Percentiles rank a stretch among this genome's conserved stretches.
Conservation (phyloP, 1,140 invertebrate species). For the Ditylenchus dipsaci region DNA sequence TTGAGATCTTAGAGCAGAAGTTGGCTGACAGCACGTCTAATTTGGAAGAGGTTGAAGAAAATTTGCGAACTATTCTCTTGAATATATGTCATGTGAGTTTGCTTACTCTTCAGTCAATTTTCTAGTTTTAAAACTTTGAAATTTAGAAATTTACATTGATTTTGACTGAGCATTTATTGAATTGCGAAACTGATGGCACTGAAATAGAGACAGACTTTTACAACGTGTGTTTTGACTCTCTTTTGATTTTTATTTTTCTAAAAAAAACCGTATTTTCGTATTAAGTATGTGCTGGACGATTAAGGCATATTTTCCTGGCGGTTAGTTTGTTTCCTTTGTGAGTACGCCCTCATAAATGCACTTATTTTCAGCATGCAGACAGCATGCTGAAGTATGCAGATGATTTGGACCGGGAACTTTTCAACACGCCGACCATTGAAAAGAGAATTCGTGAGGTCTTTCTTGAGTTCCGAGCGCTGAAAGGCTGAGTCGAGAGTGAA, state of each 20-base stretch:
- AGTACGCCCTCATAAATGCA: background rate
- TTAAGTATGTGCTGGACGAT: too few relatives aligned
- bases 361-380: constrained; percentile 75
- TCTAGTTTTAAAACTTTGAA: background rate
- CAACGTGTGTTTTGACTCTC: constrained; percentile 89
- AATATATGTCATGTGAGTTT: constrained; percentile 45
- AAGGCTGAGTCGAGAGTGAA: background rate
- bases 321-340: constrained; percentile 67
- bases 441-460: constrained; percentile 92
- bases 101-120: constrained; percentile 20
- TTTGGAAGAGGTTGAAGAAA: background rate
- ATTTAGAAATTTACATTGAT: constrained; percentile 89
- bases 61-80: constrained; percentile 39
- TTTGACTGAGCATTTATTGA: constrained; percentile 86
- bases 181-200: constrained; percentile 83
- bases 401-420: constrained; percentile 87
- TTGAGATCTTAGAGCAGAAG: background rate
- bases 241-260: too few relatives aligned
- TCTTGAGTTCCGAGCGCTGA: constrained; percentile 84
- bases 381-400: constrained; percentile 93
- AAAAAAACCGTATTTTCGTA: too few relatives aligned
- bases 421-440: constrained; percentile 84
- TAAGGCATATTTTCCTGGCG: constrained; percentile 88
- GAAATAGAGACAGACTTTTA: constrained; percentile 70
- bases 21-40: background rate